A percentile compares a stretch with the other conserved stretches of the same genome.
Conservation (phyloP, 2,888 invertebrate genomes). For the Boloria selene region DNA sequence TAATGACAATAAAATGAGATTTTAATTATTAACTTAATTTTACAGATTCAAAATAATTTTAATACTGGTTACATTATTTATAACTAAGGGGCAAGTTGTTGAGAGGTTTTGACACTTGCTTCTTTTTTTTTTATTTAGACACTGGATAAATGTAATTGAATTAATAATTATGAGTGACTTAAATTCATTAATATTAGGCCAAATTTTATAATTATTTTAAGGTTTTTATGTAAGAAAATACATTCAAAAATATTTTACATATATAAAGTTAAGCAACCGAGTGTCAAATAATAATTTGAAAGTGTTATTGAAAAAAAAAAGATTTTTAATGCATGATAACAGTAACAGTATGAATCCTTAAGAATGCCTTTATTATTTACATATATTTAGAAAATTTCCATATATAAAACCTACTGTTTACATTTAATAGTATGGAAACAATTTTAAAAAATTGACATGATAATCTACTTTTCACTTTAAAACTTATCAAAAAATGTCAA, state of each 20-base stretch:
- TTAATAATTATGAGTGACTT: not conserved
- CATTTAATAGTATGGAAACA: not conserved
- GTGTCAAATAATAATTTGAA: no score
- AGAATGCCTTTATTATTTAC: no score
- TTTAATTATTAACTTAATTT: not conserved
- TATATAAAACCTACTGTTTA: not conserved
- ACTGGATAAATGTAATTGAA: not conserved
- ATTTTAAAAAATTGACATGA: constrained; percentile 8
- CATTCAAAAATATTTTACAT: no score
- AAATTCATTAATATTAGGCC: no score
- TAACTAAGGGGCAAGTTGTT: not conserved
- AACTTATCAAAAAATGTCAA: no score
- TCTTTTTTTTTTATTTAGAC: not conserved
- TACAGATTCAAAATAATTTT: not conserved
- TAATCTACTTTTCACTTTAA: not conserved
- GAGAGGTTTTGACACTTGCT: not conserved
- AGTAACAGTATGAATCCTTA: no score
- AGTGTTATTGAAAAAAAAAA: no score
- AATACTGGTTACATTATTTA: constrained; percentile 9
- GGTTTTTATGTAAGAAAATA: no score
- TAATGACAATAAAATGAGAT: not conserved
- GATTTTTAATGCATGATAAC: no score
- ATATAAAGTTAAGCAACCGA: no score
- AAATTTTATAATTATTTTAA: no score
- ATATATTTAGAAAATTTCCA: no score